phyloP scores from a whole-genome alignment of 2,113 vertebrate species.

The Megaptera novaeangliae region DNA sequence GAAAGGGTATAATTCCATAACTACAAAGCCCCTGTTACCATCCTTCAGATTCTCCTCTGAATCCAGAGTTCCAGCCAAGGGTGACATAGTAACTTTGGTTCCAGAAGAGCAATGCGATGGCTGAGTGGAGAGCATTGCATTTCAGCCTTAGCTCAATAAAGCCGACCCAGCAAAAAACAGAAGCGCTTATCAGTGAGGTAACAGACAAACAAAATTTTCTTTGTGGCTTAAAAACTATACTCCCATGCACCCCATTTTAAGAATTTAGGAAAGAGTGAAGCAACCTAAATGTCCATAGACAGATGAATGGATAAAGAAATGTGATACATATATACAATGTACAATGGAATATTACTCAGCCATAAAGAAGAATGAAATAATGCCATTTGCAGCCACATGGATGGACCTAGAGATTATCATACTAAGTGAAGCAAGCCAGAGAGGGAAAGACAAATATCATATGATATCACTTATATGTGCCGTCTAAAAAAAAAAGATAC shows the following conservation, averaged over 20 bases:
- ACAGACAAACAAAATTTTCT: neutral
- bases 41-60: neutral
- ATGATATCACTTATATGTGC: neutral
- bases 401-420: neutral
- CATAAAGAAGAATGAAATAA: neutral
- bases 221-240: neutral
- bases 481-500: neutral
- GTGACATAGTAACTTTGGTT: rapidly evolving
- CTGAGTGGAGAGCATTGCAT: neutral
- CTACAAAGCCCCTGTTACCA: neutral
- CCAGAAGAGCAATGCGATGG: rapidly evolving
- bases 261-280: neutral
- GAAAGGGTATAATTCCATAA: neutral
- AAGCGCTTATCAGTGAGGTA: neutral
- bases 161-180: neutral
- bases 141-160: neutral
- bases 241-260: too few species aligned
- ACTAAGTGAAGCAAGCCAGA: neutral
- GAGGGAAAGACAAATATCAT: neutral
- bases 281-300: neutral
- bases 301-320: too few species aligned
- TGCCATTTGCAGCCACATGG: neutral
- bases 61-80: neutral
- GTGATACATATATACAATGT: neutral
- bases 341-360: neutral